Base-by-base conservation (phyloP, 2,113 vertebrate genomes). In the Falco punctatus region DNA sequence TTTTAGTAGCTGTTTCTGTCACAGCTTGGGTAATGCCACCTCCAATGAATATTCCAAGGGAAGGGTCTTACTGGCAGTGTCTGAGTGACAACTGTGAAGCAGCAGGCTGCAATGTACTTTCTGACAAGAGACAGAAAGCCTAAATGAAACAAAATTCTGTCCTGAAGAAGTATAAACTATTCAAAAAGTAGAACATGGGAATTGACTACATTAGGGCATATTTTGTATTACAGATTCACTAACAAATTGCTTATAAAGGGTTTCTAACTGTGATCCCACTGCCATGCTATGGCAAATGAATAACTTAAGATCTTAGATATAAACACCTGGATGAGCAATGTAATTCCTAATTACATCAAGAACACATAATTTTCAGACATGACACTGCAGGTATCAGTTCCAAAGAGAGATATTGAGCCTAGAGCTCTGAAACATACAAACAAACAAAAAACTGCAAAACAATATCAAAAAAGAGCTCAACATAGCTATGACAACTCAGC, bases 1-100 rank as follows among this genome's bases (percentile, higher is more conserved):
- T 91, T 94, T 95, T 79, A 92, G 86, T 30, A 87, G 61, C 66
- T 84, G 74, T 16, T 90, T 42, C 84, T 96, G 57, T 89, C 81
- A 87, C 46, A 88, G 67, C 32, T 91, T 96, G 78, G 65, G 70
- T 72, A 94, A 87, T 33, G 83, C 24, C 46, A 81, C 21, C 40
- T 90, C 33, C 79, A 71, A 20, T 65, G 48, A 83, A 86, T 79
- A 95, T 51, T 96, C 72, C 54, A 81, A 80, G 23, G 16, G 54
- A 78, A 57, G 59, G 28, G 66, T 86, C 84, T 64, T 38, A 66
- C 69, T 73, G 44, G 44, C 51, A 61, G 67, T 15, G 18, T 30
- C 24, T 82, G 83, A 94, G 33, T 77, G 81, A 77, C 75, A 92
- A 58, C 62, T 28, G 13, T 44, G 70, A 91, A 91, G 22, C 1